These are phyloP conservation scores for Crotophaga sulcirostris DNA, from an alignment of 2,113 vertebrate species.

Conservation along the genomic window DNA sequence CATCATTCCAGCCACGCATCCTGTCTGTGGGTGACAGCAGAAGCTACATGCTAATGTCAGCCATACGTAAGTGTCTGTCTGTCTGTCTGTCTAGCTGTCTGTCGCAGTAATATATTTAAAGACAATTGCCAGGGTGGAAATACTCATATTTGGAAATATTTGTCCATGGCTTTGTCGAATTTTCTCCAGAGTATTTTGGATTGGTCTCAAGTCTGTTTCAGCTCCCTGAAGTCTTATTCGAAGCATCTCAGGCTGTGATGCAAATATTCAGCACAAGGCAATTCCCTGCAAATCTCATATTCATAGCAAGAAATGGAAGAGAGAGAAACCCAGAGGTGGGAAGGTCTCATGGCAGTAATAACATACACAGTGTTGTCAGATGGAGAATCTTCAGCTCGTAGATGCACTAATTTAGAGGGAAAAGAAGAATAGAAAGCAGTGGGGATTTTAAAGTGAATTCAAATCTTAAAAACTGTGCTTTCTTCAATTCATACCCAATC, in stretches of 20 bases:
- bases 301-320: not conserved
- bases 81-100: not conserved
- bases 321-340: not conserved
- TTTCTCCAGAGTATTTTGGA: not conserved
- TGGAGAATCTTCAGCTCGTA: accelerated
- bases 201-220: not conserved
- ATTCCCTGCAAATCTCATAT: not conserved
- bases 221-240: not conserved
- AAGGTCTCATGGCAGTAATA: slow-evolving; percentile 7
- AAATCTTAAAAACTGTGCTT: not conserved
- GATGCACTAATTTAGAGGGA: not conserved
- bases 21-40: not conserved
- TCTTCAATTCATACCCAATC: not conserved
- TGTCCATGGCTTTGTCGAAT: not conserved
- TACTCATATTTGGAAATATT: not conserved
- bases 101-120: not conserved
- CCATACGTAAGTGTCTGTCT: not conserved
- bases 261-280: not conserved
- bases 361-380: not conserved
- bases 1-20: slow-evolving; percentile 38
- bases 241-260: not conserved
- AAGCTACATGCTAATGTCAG: slow-evolving; percentile 20
- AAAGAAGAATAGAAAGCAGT: not conserved
- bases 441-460: slow-evolving; percentile 17
- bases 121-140: not conserved